Base-by-base conservation (phyloP, 2,113 vertebrate species). In the Xiphophorus couchianus region DNA sequence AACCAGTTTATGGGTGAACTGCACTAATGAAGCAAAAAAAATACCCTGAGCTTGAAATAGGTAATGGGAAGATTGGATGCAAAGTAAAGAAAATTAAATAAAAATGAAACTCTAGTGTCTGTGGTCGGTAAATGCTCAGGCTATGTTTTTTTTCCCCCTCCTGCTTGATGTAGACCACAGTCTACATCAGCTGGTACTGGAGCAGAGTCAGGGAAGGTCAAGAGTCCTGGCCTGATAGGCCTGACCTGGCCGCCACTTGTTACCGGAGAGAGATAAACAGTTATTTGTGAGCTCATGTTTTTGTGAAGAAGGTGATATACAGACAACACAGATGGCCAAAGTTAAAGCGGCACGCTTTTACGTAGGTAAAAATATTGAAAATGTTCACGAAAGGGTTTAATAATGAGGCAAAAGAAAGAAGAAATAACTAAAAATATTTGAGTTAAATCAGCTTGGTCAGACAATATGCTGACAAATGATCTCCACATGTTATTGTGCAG, bases 401-500 rank as follows among this genome's bases (percentile, higher is more conserved):
- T 6, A 22, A 58, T 11, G 22, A 58, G 7, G 22, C 25, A 6
- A 48, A 17, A 7, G 19, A 48, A 48, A 17, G 15, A 10, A n/a
- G 51, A 58, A 58, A 58, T 58, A n/a, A 58, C 8, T n/a, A n/a
- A 17, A 37, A 19, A n/a, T 58, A 58, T 3, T 71, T 30, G 62
- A 71, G 44, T 74, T 80, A 42, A 11, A 73, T 27, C 58, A 58
- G 44, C 5, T 71, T 48, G 51, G 78, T 30, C 64, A 64, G 37
- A 66, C 73, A 27, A 70, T 83, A 68, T 82, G 70, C 79, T 87
- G 66, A 86, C 71, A 83, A 89, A 85, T 86, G 73, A 85, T 88
- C 73, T 89, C 88, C 73, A 89, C 87, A 90, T 91, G 86, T 86
- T 90, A 90, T 90, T 88, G 78, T 81, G 71, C 78, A 29, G 61